Percentiles rank a stretch among this genome's conserved stretches.
Evolutionary conservation across 1,140 invertebrate species (phyloP).

Genomic region (Drepana arcuata): DNA sequence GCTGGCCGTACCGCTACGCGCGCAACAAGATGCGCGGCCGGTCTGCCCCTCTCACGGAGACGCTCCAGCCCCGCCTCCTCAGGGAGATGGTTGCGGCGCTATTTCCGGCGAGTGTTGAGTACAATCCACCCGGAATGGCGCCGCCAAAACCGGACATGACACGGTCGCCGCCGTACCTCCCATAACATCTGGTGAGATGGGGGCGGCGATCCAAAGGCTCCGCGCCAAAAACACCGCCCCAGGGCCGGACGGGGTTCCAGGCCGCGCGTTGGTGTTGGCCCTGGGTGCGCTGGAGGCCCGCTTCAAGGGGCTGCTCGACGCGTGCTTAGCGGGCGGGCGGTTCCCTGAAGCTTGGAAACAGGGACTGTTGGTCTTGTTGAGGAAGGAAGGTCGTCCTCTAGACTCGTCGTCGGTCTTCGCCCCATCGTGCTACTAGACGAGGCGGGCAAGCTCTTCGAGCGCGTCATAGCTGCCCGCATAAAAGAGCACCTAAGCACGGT

Average conservation of each 20-base stretch:
- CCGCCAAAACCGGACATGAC: no score
- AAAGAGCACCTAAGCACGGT: constrained; percentile 5
- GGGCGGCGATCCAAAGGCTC: constrained; percentile 1
- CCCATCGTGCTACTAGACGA: constrained; percentile 3
- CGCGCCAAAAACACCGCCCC: constrained; percentile 13
- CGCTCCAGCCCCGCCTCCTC: no score
- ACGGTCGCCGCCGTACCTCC: no score
- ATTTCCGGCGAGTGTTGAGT: no score
- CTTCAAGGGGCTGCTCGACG: constrained; percentile 1
- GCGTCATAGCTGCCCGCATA: constrained; percentile 7
- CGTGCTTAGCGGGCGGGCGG: constrained; percentile 6
- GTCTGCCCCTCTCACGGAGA: no score
- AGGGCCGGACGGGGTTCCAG: constrained; percentile 13
- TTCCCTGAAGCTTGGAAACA: constrained; percentile 9
- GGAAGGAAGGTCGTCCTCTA: constrained; percentile 7
- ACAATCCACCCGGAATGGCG: no score
- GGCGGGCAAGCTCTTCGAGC: constrained; percentile 8
- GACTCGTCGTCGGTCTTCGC: no score
- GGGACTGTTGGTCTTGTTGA: constrained; percentile 12
- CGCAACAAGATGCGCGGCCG: no score
- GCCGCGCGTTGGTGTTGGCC: constrained; percentile 2
- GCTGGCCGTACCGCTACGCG: no score
- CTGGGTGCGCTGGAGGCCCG: background rate
- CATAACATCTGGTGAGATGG: no score
- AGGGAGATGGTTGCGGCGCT: no score